Percentiles rank a stretch among this genome's conserved stretches.
Conservation (phyloP, 2,888 invertebrate species). For the Malthinus seriepunctatus region DNA sequence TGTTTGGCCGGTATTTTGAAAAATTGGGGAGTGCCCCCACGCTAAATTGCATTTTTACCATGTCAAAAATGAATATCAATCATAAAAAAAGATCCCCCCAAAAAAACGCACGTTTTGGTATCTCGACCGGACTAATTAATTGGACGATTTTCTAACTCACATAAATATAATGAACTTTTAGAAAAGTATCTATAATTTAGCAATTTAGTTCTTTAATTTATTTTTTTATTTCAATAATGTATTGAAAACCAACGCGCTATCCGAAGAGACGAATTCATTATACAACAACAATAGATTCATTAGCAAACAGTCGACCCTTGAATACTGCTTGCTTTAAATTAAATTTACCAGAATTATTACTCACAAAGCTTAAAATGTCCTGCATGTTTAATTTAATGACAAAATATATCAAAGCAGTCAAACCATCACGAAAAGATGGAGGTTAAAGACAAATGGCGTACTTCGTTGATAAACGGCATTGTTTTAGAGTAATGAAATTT, state of each 20-base stretch:
- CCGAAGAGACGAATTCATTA: conserved; percentile 10
- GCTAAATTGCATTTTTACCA: no score
- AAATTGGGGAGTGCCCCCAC: no score
- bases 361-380: conserved; percentile 24
- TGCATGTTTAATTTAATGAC: conserved; percentile 26
- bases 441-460: conserved; percentile 22
- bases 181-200: no score
- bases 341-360: conserved; percentile 24
- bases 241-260: conserved; percentile 3
- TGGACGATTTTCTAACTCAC: no score
- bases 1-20: no score
- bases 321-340: conserved; percentile 22
- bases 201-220: no score
- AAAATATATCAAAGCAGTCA: conserved; percentile 24
- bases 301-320: conserved; percentile 21
- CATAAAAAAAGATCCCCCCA: no score
- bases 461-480: conserved; percentile 26
- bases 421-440: conserved; percentile 20
- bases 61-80: no score
- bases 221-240: conserved; percentile 5
- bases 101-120: no score
- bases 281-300: conserved; percentile 23
- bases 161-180: no score
- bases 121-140: no score
- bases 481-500: conserved; percentile 27